Percentiles rank a stretch among this genome's conserved stretches.
phyloP scores from a whole-genome alignment of 2,888 invertebrate species.

The Teleiodes luculella region DNA sequence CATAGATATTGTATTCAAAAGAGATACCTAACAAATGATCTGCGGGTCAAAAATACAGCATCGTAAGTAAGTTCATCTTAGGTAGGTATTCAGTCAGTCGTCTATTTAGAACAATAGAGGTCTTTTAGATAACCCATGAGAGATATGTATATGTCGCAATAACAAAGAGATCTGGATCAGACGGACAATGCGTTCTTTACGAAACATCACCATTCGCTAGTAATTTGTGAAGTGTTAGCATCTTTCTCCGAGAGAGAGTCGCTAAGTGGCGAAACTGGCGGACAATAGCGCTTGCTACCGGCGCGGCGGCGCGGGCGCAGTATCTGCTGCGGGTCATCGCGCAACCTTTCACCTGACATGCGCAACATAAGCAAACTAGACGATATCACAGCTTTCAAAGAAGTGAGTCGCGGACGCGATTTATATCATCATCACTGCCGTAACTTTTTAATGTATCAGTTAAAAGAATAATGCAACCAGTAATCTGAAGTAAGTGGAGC shows the following conservation, averaged over 20 bases:
- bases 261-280: conserved; percentile 67
- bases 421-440: not conserved
- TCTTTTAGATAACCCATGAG: conserved; percentile 42
- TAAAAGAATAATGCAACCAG: too few relatives aligned
- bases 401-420: not conserved
- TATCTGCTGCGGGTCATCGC: conserved; percentile 57
- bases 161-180: conserved; percentile 68
- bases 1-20: conserved; percentile 10
- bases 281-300: conserved; percentile 52
- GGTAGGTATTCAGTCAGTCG: conserved; percentile 9
- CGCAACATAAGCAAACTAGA: not conserved
- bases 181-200: conserved; percentile 68
- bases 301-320: conserved; percentile 19
- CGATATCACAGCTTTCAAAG: conserved; percentile 2
- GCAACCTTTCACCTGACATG: conserved; percentile 55
- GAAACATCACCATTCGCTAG: conserved; percentile 49
- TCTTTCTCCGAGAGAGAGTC: conserved; percentile 63
- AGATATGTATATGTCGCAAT: conserved; percentile 34
- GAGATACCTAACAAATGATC: conserved; percentile 18
- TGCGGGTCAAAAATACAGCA: not conserved
- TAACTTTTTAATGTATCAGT: not conserved
- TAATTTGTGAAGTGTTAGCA: conserved; percentile 61
- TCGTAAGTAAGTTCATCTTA: conserved; percentile 10
- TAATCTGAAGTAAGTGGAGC: too few relatives aligned
- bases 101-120: conserved; percentile 36